A percentile compares a stretch with the other conserved stretches of the same genome.
These are phyloP conservation scores for Zoanthus sociatus DNA, from an alignment of 92 coral and sea anemone genomes.

Conservation along the genomic window DNA sequence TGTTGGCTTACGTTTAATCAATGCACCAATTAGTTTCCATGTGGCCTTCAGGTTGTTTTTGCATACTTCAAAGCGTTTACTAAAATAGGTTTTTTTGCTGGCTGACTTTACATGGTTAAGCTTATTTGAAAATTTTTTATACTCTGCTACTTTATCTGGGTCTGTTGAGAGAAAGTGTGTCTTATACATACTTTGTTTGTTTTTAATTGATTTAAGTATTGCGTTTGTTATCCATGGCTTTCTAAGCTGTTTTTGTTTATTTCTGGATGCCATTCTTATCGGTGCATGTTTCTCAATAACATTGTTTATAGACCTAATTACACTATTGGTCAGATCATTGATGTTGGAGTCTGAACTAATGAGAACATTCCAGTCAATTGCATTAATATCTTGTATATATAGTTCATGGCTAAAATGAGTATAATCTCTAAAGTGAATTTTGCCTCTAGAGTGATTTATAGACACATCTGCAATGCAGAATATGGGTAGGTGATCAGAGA, in stretches of 20 bases:
- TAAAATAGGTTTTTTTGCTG: too few relatives aligned
- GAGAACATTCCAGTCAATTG: constrained; percentile 7
- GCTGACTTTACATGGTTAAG: too few relatives aligned
- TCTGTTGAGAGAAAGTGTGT: too few relatives aligned
- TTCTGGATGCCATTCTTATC: background rate
- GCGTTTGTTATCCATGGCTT: too few relatives aligned
- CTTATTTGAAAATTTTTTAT: too few relatives aligned
- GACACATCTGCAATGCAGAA: constrained; percentile 27
- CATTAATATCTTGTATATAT: constrained; percentile 1
- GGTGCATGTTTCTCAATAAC: constrained; percentile 1
- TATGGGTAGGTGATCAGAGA: constrained; percentile 55
- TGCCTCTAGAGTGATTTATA: constrained; percentile 6
- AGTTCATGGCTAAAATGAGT: constrained; percentile 3
- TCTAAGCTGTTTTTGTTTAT: background rate
- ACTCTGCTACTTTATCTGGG: too few relatives aligned
- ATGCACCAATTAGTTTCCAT: too few relatives aligned
- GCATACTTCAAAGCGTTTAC: too few relatives aligned
- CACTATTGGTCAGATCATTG: constrained; percentile 2
- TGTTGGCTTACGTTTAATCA: too few relatives aligned
- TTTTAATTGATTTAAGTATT: too few relatives aligned
- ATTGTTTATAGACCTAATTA: background rate
- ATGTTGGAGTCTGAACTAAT: constrained; percentile 2
- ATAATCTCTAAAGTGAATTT: constrained; percentile 1
- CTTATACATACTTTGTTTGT: too few relatives aligned
- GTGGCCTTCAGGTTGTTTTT: too few relatives aligned